Evolutionary conservation across 2,797 vertebrate species (phyloP), one percentile per base, ranked within the genome.

Genomic region (Acipenser transmontanus): DNA sequence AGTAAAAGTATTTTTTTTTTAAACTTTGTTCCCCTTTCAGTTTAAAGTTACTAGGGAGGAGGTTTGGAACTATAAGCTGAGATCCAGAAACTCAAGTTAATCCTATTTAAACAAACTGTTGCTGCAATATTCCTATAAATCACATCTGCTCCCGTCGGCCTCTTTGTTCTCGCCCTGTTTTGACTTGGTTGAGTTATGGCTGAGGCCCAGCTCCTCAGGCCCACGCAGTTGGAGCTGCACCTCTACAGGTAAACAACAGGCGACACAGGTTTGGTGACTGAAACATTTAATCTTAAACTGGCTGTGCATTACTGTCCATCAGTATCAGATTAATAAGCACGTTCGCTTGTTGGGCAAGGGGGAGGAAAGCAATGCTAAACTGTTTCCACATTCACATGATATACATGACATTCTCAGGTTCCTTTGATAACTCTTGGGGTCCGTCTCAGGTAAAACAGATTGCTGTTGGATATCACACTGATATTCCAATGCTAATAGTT

Each of bases 201-300:
- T 7, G 54, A 11, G 54, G 11, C 7, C 14, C 54, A n/a, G 54
- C 11, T 57, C 9, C 7, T 13, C 12, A 57, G 54, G 54, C 54
- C 54, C 54, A 57, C 54, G 54, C 54, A 57, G 12, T 57, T 13
- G 54, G 54, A 57, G 14, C 54, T 57, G 14, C n/a, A 57, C 54
- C 54, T 57, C 9, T n/a, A 9, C 54, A 57, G 54, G 54, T 57
- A 57, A 57, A 57, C 54, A 57, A n/a, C 54, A 57, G 54, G 54
- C 54, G 54, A 57, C 54, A 13, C 54, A 4, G 12, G 54, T 57
- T 1, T 57, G 54, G 54, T 9, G 14, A 2, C 54, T 57, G 6
- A 57, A 57, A 57, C 14, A 57, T 57, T 57, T 57, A 13, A 57
- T n/a, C 54, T 57, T 7, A 13, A 13, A n/a, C 9, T 7, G 54